Evolutionary conservation across 2,113 vertebrate genomes (phyloP).

Genomic region (Nestor notabilis): DNA sequence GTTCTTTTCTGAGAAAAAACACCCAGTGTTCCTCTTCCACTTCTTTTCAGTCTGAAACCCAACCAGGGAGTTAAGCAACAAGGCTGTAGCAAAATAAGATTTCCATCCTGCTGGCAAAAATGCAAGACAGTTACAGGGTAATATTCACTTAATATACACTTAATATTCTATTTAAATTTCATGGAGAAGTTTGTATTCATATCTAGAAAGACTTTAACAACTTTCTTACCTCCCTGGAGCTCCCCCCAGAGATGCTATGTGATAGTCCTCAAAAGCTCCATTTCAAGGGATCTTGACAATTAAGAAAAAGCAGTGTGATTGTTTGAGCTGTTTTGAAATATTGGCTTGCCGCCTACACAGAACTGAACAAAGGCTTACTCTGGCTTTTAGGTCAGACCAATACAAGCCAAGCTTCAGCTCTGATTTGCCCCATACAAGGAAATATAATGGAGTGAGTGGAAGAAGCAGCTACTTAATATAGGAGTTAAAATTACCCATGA

Average conservation of each 20-base stretch:
- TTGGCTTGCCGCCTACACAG: conserved; percentile 74
- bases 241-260: conserved; percentile 1
- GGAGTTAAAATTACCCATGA: conserved; percentile 91
- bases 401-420: conserved; percentile 67
- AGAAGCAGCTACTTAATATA: conserved; percentile 88
- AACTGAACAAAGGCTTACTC: conserved; percentile 76
- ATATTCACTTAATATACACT: background rate
- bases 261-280: conserved; percentile 59
- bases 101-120: background rate
- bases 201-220: conserved; percentile 48
- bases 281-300: conserved; percentile 67
- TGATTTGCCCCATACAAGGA: conserved; percentile 86
- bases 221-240: conserved; percentile 31
- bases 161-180: conserved; percentile 25
- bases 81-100: background rate
- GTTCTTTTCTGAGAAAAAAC: background rate
- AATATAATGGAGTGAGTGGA: conserved; percentile 84
- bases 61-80: background rate
- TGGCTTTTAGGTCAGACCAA: conserved; percentile 70
- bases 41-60: background rate
- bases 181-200: background rate
- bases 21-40: background rate
- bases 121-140: background rate
- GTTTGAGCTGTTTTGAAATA: conserved; percentile 77
- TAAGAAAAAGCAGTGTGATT: conserved; percentile 71